These are phyloP conservation scores for Morpho deidamia DNA, from an alignment of 2,888 invertebrate species.

Conservation along the genomic window DNA sequence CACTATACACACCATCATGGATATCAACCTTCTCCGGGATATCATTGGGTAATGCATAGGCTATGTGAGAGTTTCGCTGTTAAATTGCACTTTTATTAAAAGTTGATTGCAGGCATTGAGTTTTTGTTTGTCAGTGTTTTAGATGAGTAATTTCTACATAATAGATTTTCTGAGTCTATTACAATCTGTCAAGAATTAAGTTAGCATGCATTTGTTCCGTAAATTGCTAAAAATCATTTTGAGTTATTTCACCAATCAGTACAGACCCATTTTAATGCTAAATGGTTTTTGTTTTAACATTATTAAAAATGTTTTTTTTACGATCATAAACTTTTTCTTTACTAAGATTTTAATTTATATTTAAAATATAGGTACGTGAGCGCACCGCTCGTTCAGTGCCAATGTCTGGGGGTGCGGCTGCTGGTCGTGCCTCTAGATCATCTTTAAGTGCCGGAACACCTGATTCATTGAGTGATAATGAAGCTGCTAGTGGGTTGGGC, in stretches of 20 bases:
- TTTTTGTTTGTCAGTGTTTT: conserved; percentile 43
- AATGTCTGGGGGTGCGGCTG: conserved; percentile 81
- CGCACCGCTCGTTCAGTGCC: conserved; percentile 94
- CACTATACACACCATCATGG: conserved; percentile 81
- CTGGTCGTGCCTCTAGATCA: conserved; percentile 84
- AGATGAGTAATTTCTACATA: conserved; percentile 35
- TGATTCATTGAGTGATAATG: conserved; percentile 92
- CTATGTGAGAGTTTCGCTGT: conserved; percentile 55
- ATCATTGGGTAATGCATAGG: conserved; percentile 85
- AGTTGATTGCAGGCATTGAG: conserved; percentile 43
- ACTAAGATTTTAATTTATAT: conserved; percentile 4
- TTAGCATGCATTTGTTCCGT: conserved; percentile 44
- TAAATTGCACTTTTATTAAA: conserved; percentile 43
- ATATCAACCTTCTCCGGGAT: conserved; percentile 85
- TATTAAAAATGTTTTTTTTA: not conserved
- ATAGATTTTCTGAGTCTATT: not conserved
- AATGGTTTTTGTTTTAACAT: conserved; percentile 6
- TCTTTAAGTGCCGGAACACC: conserved; percentile 92
- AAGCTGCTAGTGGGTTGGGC: conserved; percentile 85
- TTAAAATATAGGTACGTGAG: conserved; percentile 87
- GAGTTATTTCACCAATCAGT: not conserved
- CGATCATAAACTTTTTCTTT: not conserved
- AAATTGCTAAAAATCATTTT: conserved; percentile 17
- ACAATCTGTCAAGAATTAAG: conserved; percentile 36
- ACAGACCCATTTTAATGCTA: conserved; percentile 6